These are phyloP conservation scores for Oncorhynchus mykiss DNA, from an alignment of 2,113 vertebrate genomes.

Conservation along the genomic window DNA sequence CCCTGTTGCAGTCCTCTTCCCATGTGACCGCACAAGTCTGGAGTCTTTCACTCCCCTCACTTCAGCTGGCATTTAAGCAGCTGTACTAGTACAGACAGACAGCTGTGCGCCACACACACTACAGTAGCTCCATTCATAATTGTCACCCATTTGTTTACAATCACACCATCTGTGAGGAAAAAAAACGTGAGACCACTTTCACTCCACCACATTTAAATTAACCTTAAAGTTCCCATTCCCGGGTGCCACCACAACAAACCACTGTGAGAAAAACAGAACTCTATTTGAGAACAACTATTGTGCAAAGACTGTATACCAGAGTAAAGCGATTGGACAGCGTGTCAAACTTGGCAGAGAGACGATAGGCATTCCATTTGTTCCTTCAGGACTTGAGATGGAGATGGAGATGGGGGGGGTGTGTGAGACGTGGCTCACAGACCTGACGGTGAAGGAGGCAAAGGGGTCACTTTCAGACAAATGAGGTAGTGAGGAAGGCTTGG, in stretches of 20 bases:
- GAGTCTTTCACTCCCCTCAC: not conserved
- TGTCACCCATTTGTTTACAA: not conserved
- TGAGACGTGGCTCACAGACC: slow-evolving; percentile 13
- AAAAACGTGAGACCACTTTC: not conserved
- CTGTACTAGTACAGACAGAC: slow-evolving; percentile 2
- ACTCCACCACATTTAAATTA: not conserved
- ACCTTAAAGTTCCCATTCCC: not conserved
- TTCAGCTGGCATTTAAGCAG: slow-evolving; percentile 29
- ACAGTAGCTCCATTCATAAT: not conserved
- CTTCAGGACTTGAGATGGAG: not conserved
- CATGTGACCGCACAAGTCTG: slow-evolving; percentile 13
- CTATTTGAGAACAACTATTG: not conserved
- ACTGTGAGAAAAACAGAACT: not conserved
- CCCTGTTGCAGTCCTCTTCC: not conserved
- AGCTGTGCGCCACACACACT: slow-evolving; percentile 25
- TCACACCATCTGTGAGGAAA: not conserved
- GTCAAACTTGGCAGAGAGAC: slow-evolving; percentile 1
- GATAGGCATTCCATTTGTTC: not conserved
- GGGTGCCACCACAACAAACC: not conserved
- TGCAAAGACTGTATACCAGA: not conserved
- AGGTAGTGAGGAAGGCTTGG: not conserved
- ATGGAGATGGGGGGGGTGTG: not conserved
- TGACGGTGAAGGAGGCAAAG: slow-evolving; percentile 7
- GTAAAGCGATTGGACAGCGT: not conserved
- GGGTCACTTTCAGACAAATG: not conserved